Percentiles rank a stretch among this genome's conserved stretches.
These are phyloP conservation scores for Leptocoma aspasia DNA, from an alignment of 2,113 vertebrate species.

Conservation along the genomic window DNA sequence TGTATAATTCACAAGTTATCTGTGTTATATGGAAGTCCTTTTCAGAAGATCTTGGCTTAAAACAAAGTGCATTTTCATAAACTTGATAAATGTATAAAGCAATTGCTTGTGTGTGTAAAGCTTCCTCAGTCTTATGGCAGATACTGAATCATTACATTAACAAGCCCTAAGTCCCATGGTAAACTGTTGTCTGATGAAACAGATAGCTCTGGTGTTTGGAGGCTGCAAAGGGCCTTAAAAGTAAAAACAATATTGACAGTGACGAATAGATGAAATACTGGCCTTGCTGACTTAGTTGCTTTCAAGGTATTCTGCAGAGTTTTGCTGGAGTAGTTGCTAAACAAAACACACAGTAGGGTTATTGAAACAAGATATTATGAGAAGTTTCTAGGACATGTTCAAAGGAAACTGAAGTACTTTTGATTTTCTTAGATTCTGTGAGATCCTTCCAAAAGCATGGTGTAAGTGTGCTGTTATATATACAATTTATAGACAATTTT, in stretches of 20 bases:
- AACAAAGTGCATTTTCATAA: not conserved
- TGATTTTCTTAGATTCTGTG: not conserved
- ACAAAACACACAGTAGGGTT: not conserved
- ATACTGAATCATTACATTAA: constrained; percentile 4
- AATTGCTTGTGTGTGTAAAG: not conserved
- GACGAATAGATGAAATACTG: constrained; percentile 17
- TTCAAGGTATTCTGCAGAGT: constrained; percentile 49
- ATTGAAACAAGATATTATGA: constrained; percentile 6
- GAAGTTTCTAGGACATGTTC: not conserved
- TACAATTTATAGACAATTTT: not conserved
- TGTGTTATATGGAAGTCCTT: not conserved
- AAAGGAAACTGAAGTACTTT: constrained; percentile 2
- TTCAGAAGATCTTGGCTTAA: not conserved
- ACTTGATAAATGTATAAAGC: not conserved
- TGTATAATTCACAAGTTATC: not conserved
- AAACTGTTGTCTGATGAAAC: not conserved
- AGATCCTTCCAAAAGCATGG: not conserved
- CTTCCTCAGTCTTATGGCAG: not conserved
- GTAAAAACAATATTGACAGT: constrained; percentile 20
- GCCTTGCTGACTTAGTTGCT: constrained; percentile 43
- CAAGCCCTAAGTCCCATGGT: not conserved
- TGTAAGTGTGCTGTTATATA: not conserved
- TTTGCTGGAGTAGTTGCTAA: not conserved
- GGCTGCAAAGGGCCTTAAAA: not conserved
- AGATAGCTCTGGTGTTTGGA: not conserved